Base-by-base conservation (phyloP, 2,888 invertebrate species). In the Pheosia tremula region DNA sequence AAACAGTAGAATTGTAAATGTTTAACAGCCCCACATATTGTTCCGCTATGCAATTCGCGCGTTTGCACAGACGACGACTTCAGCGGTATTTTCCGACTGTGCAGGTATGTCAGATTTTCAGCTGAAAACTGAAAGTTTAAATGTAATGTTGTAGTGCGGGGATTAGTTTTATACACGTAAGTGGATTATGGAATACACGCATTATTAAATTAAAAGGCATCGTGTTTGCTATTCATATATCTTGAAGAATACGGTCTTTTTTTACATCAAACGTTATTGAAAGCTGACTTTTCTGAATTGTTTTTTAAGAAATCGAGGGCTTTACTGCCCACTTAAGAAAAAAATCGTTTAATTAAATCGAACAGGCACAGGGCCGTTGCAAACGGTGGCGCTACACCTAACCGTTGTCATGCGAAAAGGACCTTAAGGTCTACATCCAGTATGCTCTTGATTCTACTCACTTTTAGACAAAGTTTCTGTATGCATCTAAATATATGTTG, bases 61-160 rank as follows among this genome's bases (percentile, higher is more conserved):
- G 63, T 64, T 67, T 59, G 13, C 62, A 55, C 58, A 24, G 24
- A 24, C 59, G 59, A 61, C 36, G 56, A 57, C 61, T 64, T 64
- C 64, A 63, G 59, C 57, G 65, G 61, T 62, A 60, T 53, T 57
- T 57, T 38, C 56, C 41, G 52, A 64, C 55, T 53, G 39, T n/a
- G 50, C 24, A 24, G 2, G 24, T 52, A 67, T 63, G 57, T 45
- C 55, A 60, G 47, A 50, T 59, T 60, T 67, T 61, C 58, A 57
- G 38, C 52, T 61, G 61, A 61, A 63, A 63, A 50, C 56, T 47
- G 52, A 50, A 59, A 56, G 43, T 57, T 53, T 37, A 56, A 24
- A 24, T 54, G 9, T 49, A 37, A 37, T 60, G 61, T 57, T 59
- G 71, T 61, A 24, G 24, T 68, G 57, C 61, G 47, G 56, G 57